Conservation (phyloP, 2,888 invertebrate species). For the Cerastoderma edule region DNA sequence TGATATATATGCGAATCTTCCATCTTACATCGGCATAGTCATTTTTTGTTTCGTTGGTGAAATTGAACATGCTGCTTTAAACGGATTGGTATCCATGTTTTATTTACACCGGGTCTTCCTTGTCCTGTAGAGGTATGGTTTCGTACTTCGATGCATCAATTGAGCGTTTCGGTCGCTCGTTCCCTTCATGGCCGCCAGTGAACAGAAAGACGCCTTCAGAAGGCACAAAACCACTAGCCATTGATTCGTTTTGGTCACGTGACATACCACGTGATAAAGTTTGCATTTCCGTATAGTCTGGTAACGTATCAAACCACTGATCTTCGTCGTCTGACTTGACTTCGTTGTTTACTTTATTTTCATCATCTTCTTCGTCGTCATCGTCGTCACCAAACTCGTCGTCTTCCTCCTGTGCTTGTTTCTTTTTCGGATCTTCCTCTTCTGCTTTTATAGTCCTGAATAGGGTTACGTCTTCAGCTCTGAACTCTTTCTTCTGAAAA, state of each 20-base stretch:
- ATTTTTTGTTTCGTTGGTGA: too few relatives aligned
- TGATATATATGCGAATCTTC: too few relatives aligned
- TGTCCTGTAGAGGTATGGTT: constrained; percentile 44
- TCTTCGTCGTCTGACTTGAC: constrained; percentile 42
- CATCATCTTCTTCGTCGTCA: constrained; percentile 40
- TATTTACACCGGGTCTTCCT: too few relatives aligned
- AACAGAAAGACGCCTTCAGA: too few relatives aligned
- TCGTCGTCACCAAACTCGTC: constrained; percentile 27
- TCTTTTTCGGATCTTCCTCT: constrained; percentile 14
- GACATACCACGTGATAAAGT: constrained; percentile 21
- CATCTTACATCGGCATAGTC: too few relatives aligned
- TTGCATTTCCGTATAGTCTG: constrained; percentile 40
- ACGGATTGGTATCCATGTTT: neutral
- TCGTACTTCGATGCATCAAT: constrained; percentile 38
- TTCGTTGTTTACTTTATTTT: constrained; percentile 9
- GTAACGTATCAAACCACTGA: constrained; percentile 51
- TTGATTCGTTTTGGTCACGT: constrained; percentile 12
- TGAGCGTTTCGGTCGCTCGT: neutral
- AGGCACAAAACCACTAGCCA: neutral
- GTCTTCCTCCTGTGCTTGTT: constrained; percentile 12
- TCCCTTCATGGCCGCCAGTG: too few relatives aligned
- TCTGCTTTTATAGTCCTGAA: constrained; percentile 7
- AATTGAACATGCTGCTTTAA: too few relatives aligned
- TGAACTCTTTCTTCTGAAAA: constrained; percentile 29
- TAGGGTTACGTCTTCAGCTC: constrained; percentile 27